phyloP scores from a whole-genome alignment of 2,113 vertebrate species.

The Cololabis saira region DNA sequence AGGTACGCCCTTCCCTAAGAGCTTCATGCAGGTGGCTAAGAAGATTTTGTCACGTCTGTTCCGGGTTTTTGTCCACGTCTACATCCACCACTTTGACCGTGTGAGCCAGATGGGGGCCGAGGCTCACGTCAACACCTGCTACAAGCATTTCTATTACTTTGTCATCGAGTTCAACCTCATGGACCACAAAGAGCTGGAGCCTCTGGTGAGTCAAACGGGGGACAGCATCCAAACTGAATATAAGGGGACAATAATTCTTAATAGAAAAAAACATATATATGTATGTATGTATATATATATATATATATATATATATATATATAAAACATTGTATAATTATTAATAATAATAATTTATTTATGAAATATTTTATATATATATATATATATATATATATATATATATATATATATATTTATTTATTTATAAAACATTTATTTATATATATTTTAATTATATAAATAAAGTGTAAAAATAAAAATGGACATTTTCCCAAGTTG shows the following conservation, averaged over 20 bases:
- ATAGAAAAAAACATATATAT: no score
- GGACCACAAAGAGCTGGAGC: conserved; percentile 98
- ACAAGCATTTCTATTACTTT: conserved; percentile 99
- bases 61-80: conserved; percentile 97
- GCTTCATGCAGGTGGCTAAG: conserved; percentile 94
- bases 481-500: no score
- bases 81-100: conserved; percentile 98
- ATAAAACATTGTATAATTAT: no score
- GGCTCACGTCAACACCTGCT: conserved; percentile 98
- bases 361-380: no score
- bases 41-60: conserved; percentile 98
- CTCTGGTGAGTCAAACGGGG: conserved; percentile 87
- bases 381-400: no score
- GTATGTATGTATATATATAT: no score
- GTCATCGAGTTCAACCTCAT: conserved; percentile 94
- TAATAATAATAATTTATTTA: no score
- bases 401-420: no score
- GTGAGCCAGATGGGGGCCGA: conserved; percentile 96
- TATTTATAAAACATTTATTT: no score
- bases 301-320: no score
- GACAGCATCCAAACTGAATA: not conserved
- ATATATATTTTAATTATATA: no score
- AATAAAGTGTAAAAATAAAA: no score
- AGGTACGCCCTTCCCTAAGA: conserved; percentile 98
- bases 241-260: not conserved